Conservation (phyloP, 2,113 vertebrate genomes). For the Sapajus apella region DNA sequence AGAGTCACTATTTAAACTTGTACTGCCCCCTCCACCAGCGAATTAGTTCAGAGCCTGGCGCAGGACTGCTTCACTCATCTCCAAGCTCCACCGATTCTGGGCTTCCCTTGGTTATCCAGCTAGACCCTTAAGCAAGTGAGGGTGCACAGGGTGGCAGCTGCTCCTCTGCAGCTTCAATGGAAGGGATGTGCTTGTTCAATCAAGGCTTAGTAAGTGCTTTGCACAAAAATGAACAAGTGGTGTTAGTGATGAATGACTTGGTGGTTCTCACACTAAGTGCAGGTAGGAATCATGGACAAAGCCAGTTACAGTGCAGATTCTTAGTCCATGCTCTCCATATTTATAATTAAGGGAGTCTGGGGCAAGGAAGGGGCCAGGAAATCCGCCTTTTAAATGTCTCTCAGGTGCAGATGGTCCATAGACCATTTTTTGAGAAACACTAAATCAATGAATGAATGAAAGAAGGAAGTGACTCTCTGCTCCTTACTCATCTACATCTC, state of each 20-base stretch:
- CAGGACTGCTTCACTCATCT: neutral
- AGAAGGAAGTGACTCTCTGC: neutral
- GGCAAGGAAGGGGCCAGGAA: neutral
- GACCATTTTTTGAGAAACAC: neutral
- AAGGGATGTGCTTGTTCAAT: neutral
- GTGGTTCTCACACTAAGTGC: neutral
- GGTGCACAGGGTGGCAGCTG: neutral
- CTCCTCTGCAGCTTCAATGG: too few relatives aligned
- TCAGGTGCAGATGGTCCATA: neutral
- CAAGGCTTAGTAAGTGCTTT: neutral
- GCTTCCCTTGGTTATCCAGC: neutral
- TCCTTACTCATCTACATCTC: neutral
- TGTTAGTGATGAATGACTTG: neutral
- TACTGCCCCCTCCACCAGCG: too few relatives aligned
- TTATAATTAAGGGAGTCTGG: neutral
- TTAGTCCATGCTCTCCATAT: neutral
- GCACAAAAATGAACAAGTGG: neutral
- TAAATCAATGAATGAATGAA: neutral
- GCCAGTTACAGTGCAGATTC: neutral
- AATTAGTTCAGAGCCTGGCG: neutral
- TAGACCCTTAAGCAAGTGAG: neutral
- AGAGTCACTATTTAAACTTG: neutral
- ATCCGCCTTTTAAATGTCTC: neutral
- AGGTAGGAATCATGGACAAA: neutral
- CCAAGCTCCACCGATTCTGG: neutral